Evolutionary conservation across 1,140 invertebrate species (phyloP), one percentile per base, ranked within the genome.

Genomic region (Nomia melanderi): DNA sequence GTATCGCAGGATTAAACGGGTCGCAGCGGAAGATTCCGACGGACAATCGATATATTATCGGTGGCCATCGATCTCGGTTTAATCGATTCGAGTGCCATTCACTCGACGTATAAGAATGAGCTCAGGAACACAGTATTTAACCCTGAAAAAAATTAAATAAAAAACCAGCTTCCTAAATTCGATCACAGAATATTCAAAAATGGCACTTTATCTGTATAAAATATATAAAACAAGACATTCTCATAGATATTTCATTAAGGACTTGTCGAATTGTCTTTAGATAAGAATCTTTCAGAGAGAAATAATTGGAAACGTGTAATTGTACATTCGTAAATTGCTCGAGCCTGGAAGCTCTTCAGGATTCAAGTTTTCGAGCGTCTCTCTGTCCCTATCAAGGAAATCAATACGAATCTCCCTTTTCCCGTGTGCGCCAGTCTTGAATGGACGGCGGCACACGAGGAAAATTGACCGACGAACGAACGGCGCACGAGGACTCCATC

Each of bases 371-470:
- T 50, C 29, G 54, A 81, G 77, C 77, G 74, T 81, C 76, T 81
- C 76, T 56, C 66, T 57, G 60, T 83, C 75, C 44, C 78, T 85
- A 80, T 83, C 78, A 77, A 64, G 57, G 72, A 89, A 87, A 90
- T 90, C 89, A 90, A 89, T 89, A 90, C 74, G 84, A 89, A 90
- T 88, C 59, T 62, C 82, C 82, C 86, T 86, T 90, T 87, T 87
- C 83, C 63, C 75, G 71, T 79, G 71, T 79, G 81, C 80, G 79
- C 76, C 74, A 63, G 73, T 78, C 72, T 86, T 81, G 62, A 79
- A 84, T 85, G 59, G 71, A 84, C 75, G 44, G 60, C 33, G 44
- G 23, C 56, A 77, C 66, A 80, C 65, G 60, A 76, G 54, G 75
- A 84, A 75, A 23, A 41, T 66, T 63, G 59, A 73, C 53, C 67